phyloP scores from a whole-genome alignment of 2,113 vertebrate species.

The Podilymbus podiceps region DNA sequence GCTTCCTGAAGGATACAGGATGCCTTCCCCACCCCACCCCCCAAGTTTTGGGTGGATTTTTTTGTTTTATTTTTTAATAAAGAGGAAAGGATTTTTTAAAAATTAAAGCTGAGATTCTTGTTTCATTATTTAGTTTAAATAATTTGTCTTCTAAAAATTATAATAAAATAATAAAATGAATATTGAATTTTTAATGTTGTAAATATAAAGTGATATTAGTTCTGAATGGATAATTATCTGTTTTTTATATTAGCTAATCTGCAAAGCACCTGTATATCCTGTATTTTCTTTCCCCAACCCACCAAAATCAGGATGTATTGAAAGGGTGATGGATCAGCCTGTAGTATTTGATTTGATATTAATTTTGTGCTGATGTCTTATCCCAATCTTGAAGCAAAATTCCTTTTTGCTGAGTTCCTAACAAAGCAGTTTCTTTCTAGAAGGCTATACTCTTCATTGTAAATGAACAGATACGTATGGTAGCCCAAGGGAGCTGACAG shows the following conservation, averaged over 20 bases:
- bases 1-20: not conserved
- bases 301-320: not conserved
- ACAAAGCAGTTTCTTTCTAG: not conserved
- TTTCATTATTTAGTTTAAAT: not conserved
- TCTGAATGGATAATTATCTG: not conserved
- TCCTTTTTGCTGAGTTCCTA: not conserved
- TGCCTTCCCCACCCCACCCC: accelerated
- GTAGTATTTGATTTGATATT: not conserved
- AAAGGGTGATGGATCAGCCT: not conserved
- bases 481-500: not conserved
- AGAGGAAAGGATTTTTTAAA: not conserved
- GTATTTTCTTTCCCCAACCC: not conserved
- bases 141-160: not conserved
- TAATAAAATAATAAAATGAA: not conserved
- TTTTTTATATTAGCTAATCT: not conserved
- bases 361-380: not conserved
- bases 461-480: not conserved
- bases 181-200: not conserved
- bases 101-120: not conserved
- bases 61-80: not conserved
- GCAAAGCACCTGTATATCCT: not conserved
- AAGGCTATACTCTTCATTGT: not conserved
- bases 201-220: not conserved
- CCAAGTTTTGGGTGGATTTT: no score
- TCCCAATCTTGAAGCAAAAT: not conserved